A percentile compares a stretch with the other conserved stretches of the same genome.
phyloP scores from a whole-genome alignment of 1,140 invertebrate species.

The Periplaneta americana region DNA sequence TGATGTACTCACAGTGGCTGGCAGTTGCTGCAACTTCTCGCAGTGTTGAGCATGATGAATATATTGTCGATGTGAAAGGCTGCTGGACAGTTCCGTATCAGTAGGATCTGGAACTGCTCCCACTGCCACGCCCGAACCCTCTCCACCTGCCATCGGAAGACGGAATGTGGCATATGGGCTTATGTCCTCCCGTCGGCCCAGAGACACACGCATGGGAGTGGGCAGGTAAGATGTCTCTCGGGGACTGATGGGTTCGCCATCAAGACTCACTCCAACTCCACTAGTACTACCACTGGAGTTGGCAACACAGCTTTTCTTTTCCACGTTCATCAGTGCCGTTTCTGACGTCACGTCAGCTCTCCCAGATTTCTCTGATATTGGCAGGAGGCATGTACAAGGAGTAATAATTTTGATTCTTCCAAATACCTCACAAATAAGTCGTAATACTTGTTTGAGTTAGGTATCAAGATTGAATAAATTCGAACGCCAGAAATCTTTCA shows the following conservation, averaged over 20 bases:
- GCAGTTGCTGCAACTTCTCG: conserved; percentile 9
- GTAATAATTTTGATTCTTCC: too few relatives aligned
- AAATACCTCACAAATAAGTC: too few relatives aligned
- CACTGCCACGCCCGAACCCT: background rate
- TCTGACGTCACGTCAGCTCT: conserved; percentile 8
- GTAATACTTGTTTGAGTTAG: too few relatives aligned
- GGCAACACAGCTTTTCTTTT: conserved; percentile 8
- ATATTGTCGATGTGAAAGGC: background rate
- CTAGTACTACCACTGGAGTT: background rate
- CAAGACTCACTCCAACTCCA: background rate
- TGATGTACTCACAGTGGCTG: background rate
- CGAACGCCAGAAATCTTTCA: too few relatives aligned
- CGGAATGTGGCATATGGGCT: conserved; percentile 15
- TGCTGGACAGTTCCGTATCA: background rate
- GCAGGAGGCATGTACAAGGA: too few relatives aligned
- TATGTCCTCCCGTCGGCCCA: conserved; percentile 11
- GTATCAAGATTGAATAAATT: too few relatives aligned
- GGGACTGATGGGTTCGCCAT: background rate
- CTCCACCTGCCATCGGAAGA: conserved; percentile 3
- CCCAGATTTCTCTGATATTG: conserved; percentile 5
- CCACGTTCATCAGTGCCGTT: conserved; percentile 7
- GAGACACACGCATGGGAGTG: conserved; percentile 11
- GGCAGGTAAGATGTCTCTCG: conserved; percentile 9
- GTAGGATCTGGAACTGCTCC: background rate
- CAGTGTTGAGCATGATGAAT: background rate